Percentiles rank a stretch among this genome's conserved stretches.
These are phyloP conservation scores for Ivindomyrus marchei DNA, from an alignment of 2,113 vertebrate genomes.

Conservation along the genomic window DNA sequence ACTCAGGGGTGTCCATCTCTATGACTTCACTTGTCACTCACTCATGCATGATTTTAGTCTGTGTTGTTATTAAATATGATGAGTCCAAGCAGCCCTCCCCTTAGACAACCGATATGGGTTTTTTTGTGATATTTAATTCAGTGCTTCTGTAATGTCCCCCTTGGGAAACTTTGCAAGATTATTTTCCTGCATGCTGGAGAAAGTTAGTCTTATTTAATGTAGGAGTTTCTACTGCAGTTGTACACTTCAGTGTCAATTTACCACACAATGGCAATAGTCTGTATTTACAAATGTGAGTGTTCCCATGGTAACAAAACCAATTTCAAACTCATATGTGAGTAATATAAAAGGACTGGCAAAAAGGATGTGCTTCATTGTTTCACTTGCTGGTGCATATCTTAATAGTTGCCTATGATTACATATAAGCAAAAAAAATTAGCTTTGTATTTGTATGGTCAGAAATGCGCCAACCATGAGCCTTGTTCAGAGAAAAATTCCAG, in stretches of 20 bases:
- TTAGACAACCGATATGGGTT: neutral
- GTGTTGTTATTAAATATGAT: neutral
- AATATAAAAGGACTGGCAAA: neutral
- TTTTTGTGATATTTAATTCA: neutral
- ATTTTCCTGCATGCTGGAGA: neutral
- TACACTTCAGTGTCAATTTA: slow-evolving; percentile 5
- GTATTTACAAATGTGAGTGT: neutral
- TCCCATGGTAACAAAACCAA: neutral
- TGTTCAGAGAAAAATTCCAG: neutral
- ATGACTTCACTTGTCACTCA: neutral
- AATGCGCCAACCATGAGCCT: neutral
- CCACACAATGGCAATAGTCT: neutral
- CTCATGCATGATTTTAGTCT: neutral
- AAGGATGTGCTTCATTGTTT: neutral
- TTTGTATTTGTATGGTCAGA: neutral
- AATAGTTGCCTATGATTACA: neutral
- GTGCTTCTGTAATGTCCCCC: neutral
- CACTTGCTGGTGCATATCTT: neutral
- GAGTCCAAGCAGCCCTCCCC: neutral
- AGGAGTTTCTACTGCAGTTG: neutral
- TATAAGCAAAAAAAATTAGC: neutral
- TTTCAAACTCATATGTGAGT: neutral
- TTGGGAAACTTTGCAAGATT: neutral
- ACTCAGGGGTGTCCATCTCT: neutral
- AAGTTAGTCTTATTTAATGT: neutral